Evolutionary conservation across 2,797 vertebrate species (phyloP).

Genomic region (Muraenolepis orangiensis): DNA sequence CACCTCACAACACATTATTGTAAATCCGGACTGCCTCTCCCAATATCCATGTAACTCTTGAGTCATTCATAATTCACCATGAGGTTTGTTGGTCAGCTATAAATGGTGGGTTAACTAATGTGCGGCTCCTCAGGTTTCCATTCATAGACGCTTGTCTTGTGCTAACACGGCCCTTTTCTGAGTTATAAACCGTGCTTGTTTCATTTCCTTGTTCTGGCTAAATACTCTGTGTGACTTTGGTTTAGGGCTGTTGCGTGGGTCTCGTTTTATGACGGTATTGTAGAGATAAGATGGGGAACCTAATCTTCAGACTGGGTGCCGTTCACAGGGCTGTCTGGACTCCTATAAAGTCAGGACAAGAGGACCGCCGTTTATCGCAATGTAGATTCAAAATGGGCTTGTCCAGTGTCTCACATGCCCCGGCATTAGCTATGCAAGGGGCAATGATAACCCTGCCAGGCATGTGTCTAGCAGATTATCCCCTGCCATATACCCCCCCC

Average conservation of each 20-base stretch:
- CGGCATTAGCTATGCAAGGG: slow-evolving; percentile 54
- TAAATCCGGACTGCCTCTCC: slow-evolving; percentile 49
- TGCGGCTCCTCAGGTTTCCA: slow-evolving; percentile 23
- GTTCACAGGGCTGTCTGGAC: slow-evolving; percentile 1
- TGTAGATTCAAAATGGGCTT: slow-evolving; percentile 56
- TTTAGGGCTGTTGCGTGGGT: slow-evolving; percentile 5
- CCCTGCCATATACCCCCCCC: slow-evolving; percentile 43
- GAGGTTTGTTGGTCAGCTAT: slow-evolving; percentile 33
- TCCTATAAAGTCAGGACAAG: slow-evolving; percentile 2
- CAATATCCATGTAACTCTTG: slow-evolving; percentile 52
- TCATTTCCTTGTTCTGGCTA: neutral
- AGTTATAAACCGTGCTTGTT: neutral
- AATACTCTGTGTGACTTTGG: neutral
- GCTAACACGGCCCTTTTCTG: neutral
- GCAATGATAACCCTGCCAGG: slow-evolving; percentile 56
- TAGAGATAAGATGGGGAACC: neutral
- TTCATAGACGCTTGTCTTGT: slow-evolving; percentile 4
- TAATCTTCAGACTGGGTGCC: neutral
- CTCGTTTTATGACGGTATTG: neutral
- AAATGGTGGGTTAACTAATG: slow-evolving; percentile 40
- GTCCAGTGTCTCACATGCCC: slow-evolving; percentile 59
- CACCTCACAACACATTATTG: slow-evolving; percentile 36
- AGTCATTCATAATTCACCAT: slow-evolving; percentile 55
- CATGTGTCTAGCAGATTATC: slow-evolving; percentile 54
- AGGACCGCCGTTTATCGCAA: slow-evolving; percentile 20